A percentile compares a stretch with the other conserved stretches of the same genome.
Evolutionary conservation across 2,888 invertebrate genomes (phyloP).

Genomic region (Drosophila quinaria): DNA sequence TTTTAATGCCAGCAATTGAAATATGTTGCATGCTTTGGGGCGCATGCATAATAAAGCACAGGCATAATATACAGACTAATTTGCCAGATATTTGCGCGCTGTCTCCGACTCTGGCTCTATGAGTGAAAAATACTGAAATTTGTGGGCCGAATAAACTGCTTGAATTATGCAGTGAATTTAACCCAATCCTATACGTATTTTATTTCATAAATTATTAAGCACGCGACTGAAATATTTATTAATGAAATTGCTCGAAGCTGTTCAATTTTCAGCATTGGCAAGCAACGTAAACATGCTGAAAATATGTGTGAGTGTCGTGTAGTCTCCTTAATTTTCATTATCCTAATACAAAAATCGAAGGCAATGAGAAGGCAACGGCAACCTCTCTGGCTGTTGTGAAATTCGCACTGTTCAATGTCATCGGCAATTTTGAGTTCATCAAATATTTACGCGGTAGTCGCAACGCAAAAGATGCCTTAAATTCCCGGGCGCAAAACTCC

Average conservation of each 20-base stretch:
- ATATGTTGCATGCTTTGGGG: slow-evolving; percentile 53
- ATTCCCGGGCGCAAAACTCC: slow-evolving; percentile 56
- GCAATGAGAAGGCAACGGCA: neutral
- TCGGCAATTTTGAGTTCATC: slow-evolving; percentile 73
- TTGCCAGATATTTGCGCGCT: slow-evolving; percentile 56
- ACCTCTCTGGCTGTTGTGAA: slow-evolving; percentile 28
- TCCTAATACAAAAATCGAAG: slow-evolving; percentile 13
- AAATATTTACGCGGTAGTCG: slow-evolving; percentile 64
- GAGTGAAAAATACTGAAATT: slow-evolving; percentile 31
- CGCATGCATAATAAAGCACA: slow-evolving; percentile 56
- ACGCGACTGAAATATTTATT: slow-evolving; percentile 61
- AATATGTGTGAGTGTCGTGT: slow-evolving; percentile 27
- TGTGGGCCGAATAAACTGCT: slow-evolving; percentile 29
- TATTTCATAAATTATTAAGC: slow-evolving; percentile 51
- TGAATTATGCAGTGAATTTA: slow-evolving; percentile 30
- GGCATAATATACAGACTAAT: slow-evolving; percentile 59
- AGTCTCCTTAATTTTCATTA: slow-evolving; percentile 47
- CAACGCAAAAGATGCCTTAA: slow-evolving; percentile 50
- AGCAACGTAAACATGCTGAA: slow-evolving; percentile 38
- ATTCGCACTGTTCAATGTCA: slow-evolving; percentile 68
- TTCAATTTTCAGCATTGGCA: slow-evolving; percentile 61
- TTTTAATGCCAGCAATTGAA: slow-evolving; percentile 50
- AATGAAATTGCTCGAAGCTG: slow-evolving; percentile 68
- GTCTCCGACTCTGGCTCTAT: slow-evolving; percentile 26
- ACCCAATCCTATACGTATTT: slow-evolving; percentile 13